Conservation (phyloP, 2,113 vertebrate species). For the Poeciliopsis retropinna region DNA sequence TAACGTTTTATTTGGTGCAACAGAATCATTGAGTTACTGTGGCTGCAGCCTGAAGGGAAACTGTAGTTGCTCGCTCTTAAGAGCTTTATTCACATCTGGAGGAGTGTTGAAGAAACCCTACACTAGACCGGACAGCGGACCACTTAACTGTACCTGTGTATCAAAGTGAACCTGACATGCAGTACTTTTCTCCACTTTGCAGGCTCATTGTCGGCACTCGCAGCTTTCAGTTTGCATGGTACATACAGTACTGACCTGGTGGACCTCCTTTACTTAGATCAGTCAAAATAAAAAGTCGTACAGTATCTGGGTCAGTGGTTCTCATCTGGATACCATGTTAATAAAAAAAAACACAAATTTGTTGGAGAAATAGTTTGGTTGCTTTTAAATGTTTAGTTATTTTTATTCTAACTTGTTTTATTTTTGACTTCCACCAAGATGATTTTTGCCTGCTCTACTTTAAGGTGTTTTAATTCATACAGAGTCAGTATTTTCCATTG, state of each 20-base stretch:
- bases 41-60: background rate
- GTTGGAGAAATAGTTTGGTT: background rate
- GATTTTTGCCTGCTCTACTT: background rate
- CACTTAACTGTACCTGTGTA: background rate
- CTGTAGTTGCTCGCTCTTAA: background rate
- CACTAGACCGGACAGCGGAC: slow-evolving; percentile 6
- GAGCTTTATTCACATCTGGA: slow-evolving; percentile 5
- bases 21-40: background rate
- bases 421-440: background rate
- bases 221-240: background rate
- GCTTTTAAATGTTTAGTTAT: slow-evolving; percentile 26
- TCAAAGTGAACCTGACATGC: slow-evolving; percentile 5
- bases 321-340: background rate
- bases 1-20: background rate
- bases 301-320: background rate
- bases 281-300: background rate
- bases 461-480: background rate
- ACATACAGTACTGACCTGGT: background rate
- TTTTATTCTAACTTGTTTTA: background rate
- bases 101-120: background rate
- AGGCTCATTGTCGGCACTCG: background rate
- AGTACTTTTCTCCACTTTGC: slow-evolving; percentile 12
- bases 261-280: background rate
- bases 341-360: background rate
- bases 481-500: no score